Evolutionary conservation across 2,113 vertebrate species (phyloP).

Genomic region (Eublepharis macularius): DNA sequence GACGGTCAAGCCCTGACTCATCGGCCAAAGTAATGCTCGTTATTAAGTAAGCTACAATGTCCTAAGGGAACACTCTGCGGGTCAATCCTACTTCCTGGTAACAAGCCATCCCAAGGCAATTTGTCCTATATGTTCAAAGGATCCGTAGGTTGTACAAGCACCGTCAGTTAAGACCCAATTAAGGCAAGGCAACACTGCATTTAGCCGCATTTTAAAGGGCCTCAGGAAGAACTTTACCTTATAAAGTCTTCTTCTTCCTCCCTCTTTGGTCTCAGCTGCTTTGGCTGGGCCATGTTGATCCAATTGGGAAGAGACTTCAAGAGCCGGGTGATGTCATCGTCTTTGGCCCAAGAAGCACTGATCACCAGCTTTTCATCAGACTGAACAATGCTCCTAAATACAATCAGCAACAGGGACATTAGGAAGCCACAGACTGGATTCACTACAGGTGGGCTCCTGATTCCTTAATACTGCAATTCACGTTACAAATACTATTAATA

Average conservation of each 20-base stretch:
- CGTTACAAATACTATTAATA: background rate
- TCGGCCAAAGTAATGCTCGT: background rate
- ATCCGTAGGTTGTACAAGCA: background rate
- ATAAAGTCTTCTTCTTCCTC: slow-evolving; percentile 97
- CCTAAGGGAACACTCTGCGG: background rate
- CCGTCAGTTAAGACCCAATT: background rate
- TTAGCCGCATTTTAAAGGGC: background rate
- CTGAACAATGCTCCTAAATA: slow-evolving; percentile 85
- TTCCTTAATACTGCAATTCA: background rate
- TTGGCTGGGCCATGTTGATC: slow-evolving; percentile 93
- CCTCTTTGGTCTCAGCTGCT: slow-evolving; percentile 90
- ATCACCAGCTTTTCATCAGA: slow-evolving; percentile 96
- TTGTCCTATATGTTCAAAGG: background rate
- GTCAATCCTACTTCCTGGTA: slow-evolving; percentile 1
- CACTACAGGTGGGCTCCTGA: no score
- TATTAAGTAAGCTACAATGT: background rate
- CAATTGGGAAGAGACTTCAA: slow-evolving; percentile 96
- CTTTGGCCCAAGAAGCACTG: slow-evolving; percentile 97
- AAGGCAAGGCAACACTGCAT: background rate
- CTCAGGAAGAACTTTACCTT: slow-evolving; percentile 72
- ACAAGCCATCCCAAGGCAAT: background rate
- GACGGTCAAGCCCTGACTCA: background rate
- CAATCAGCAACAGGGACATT: background rate
- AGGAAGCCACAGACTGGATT: background rate
- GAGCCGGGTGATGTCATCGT: slow-evolving; percentile 96